A percentile compares a stretch with the other conserved stretches of the same genome.
phyloP scores from a whole-genome alignment of 2,888 invertebrate genomes.

The Odontocolon sp. region DNA sequence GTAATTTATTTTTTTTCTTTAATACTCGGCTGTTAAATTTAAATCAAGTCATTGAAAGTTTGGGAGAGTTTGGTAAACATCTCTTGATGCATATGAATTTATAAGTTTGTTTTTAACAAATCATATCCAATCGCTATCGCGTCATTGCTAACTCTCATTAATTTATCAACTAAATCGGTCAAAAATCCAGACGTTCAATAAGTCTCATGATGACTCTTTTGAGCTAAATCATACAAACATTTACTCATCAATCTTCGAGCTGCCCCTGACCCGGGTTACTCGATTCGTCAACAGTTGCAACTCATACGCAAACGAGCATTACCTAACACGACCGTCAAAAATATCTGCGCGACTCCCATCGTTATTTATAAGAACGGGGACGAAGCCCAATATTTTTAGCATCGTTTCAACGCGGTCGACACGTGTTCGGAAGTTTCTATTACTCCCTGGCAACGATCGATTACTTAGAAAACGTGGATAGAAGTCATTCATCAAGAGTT shows the following conservation, averaged over 20 bases:
- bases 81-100: too few species aligned
- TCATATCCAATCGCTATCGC: too few species aligned
- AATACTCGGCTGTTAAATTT: too few species aligned
- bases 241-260: neutral
- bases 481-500: conserved; percentile 21
- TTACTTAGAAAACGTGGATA: conserved; percentile 5
- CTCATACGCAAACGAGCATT: conserved; percentile 62
- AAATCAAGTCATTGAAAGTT: too few species aligned
- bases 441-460: conserved; percentile 35
- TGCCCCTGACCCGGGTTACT: neutral
- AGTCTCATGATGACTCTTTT: neutral
- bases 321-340: conserved; percentile 68
- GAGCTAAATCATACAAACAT: conserved; percentile 15
- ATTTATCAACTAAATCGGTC: too few species aligned
- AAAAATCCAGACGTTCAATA: too few species aligned
- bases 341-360: conserved; percentile 65
- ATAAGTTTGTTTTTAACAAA: too few species aligned
- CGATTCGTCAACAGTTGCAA: neutral
- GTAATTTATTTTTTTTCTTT: too few species aligned
- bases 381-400: conserved; percentile 66
- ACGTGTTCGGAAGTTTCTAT: conserved; percentile 30
- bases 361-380: conserved; percentile 76
- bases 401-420: conserved; percentile 47
- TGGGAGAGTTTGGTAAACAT: too few species aligned
- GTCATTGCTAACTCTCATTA: too few species aligned